These are phyloP conservation scores for Drosophila pseudotakahashii DNA, from an alignment of 2,888 invertebrate genomes.

Conservation along the genomic window DNA sequence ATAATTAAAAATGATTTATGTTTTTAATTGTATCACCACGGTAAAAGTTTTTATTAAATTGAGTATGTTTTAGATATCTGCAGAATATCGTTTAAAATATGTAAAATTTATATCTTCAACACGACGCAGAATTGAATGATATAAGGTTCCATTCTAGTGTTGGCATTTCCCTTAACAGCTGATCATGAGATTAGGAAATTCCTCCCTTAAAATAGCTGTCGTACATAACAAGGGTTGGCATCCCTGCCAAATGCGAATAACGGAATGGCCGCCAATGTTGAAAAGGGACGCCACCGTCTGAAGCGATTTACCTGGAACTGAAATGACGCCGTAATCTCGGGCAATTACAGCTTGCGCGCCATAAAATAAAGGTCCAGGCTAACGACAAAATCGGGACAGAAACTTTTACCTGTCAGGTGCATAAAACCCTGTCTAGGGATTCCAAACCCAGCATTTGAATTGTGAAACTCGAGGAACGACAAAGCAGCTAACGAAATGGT, in stretches of 20 bases:
- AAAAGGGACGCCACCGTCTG: constrained; percentile 21
- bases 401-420: constrained; percentile 25
- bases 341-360: constrained; percentile 32
- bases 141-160: not conserved
- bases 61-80: no score
- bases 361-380: constrained; percentile 23
- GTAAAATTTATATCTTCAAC: no score
- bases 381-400: constrained; percentile 11
- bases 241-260: constrained; percentile 4
- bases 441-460: constrained; percentile 4
- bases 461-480: constrained; percentile 6
- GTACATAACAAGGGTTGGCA: constrained; percentile 16
- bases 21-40: not conserved
- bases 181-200: constrained; percentile 11
- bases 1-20: no score
- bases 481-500: constrained; percentile 17
- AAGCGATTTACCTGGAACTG: constrained; percentile 12
- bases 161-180: constrained; percentile 5
- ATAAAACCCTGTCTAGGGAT: constrained; percentile 1
- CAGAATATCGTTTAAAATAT: no score
- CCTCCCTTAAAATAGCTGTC: constrained; percentile 17
- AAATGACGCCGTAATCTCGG: constrained; percentile 27
- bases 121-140: not conserved
- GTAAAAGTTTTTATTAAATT: no score
- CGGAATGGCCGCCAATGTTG: constrained; percentile 4